phyloP scores from a whole-genome alignment of 1,140 invertebrate species.

The Brachionus asplanchnoidis region DNA sequence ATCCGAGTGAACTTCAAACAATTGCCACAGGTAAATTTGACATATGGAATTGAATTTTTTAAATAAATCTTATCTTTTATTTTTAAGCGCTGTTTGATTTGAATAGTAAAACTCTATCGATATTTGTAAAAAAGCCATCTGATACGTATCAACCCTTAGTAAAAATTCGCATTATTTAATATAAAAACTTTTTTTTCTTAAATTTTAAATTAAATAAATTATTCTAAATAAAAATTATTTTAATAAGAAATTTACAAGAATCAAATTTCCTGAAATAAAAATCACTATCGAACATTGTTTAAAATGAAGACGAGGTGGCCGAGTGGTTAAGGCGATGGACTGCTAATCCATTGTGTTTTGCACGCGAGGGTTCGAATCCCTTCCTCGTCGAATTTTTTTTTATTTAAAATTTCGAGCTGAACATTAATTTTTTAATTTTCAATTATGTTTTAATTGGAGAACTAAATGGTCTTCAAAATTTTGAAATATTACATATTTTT shows the following conservation, averaged over 20 bases:
- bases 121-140: slow-evolving; percentile 32
- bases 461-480: too few relatives aligned
- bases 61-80: not conserved
- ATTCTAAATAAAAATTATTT: not conserved
- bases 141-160: slow-evolving; percentile 7
- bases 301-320: not conserved
- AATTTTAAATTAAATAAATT: not conserved
- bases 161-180: not conserved
- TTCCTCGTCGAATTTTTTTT: not conserved
- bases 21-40: slow-evolving; percentile 10
- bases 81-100: slow-evolving; percentile 15
- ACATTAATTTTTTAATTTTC: too few relatives aligned
- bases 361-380: not conserved
- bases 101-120: not conserved
- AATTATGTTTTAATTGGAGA: too few relatives aligned
- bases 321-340: not conserved
- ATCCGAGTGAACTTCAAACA: slow-evolving; percentile 13
- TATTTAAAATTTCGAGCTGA: too few relatives aligned
- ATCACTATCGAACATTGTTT: not conserved
- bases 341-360: not conserved
- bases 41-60: not conserved
- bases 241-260: not conserved
- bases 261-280: not conserved
- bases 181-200: not conserved
- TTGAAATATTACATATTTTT: too few relatives aligned